Evolutionary conservation across 2,113 vertebrate species (phyloP), one percentile per base, ranked within the genome.

Genomic region (Pelobates fuscus): DNA sequence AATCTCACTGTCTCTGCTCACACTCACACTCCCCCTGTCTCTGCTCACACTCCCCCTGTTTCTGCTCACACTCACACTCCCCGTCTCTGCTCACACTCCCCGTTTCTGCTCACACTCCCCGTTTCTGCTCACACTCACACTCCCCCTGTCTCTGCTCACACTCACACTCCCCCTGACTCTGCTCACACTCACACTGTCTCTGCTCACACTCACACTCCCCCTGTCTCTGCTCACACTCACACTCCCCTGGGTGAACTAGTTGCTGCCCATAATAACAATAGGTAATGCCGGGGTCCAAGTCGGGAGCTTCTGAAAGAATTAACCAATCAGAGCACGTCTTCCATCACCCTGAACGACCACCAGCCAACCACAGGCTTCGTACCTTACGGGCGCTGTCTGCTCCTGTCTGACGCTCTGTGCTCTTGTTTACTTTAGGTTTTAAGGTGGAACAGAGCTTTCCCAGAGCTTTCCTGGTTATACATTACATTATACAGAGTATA

Each of bases 241-340:
- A 37, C 32, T 30, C 46, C 14, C 61, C 14, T 8, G 3, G n/a
- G 25, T 55, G 24, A 54, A 68, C 46, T 68, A 29, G 66, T 68
- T 68, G 49, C 52, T 52, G 17, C 44, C 52, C 44, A 52, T 20
- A 46, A 23, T 71, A 71, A 71, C 69, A 71, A 71, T 71, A 71
- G 69, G 57, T 29, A 37, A 61, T 60, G 69, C 57, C 69, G 55
- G 55, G 24, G 24, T 20, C 18, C 21, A 26, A 18, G 57, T 61
- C 57, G 27, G 21, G 6, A 23, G 55, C 69, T 29, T 58, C 30
- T 27, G 30, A 30, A 15, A 5, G 2, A 32, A 2, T 41, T 23
- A 17, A 7, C 69, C 57, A 61, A 71, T 71, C 24, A 21, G 10
- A 3, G 6, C 37, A 6, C 57, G n/a, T 1, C 15, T 71, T 61